phyloP scores from a whole-genome alignment of 2,113 vertebrate genomes.

The Nyctereutes procyonoides region DNA sequence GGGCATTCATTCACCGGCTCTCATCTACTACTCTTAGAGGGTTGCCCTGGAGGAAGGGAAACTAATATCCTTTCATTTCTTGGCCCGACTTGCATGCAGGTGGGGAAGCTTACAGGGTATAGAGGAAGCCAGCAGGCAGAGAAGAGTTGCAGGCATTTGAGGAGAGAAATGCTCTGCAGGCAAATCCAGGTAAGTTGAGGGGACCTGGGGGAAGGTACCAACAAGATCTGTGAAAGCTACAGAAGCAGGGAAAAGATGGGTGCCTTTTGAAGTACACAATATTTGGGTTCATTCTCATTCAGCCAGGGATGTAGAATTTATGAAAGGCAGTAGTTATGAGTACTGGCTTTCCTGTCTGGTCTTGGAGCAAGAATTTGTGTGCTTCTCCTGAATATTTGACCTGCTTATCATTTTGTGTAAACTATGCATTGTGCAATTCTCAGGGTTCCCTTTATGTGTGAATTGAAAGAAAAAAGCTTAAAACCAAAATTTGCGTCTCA shows the following conservation, averaged over 20 bases:
- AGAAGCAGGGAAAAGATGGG: not conserved
- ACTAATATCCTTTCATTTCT: not conserved
- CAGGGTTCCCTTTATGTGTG: not conserved
- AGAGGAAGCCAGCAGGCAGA: not conserved
- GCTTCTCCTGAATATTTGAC: not conserved
- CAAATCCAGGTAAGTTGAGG: not conserved
- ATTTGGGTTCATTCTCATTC: not conserved
- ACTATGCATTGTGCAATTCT: not conserved
- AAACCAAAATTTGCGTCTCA: not conserved
- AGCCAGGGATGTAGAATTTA: not conserved
- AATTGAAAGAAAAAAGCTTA: not conserved
- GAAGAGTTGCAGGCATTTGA: rapidly evolving
- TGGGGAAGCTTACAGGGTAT: rapidly evolving
- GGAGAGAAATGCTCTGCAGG: rapidly evolving
- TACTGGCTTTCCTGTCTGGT: not conserved
- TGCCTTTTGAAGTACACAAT: too few species aligned
- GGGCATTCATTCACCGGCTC: not conserved
- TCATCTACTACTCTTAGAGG: too few species aligned
- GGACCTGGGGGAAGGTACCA: rapidly evolving
- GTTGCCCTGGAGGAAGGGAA: too few species aligned
- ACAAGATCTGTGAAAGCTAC: rapidly evolving
- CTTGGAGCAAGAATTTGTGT: not conserved
- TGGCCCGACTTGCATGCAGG: rapidly evolving
- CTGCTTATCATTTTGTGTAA: rapidly evolving
- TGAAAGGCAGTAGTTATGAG: too few species aligned